These are phyloP conservation scores for Eudemis profundana DNA, from an alignment of 2,888 invertebrate species.

Conservation along the genomic window DNA sequence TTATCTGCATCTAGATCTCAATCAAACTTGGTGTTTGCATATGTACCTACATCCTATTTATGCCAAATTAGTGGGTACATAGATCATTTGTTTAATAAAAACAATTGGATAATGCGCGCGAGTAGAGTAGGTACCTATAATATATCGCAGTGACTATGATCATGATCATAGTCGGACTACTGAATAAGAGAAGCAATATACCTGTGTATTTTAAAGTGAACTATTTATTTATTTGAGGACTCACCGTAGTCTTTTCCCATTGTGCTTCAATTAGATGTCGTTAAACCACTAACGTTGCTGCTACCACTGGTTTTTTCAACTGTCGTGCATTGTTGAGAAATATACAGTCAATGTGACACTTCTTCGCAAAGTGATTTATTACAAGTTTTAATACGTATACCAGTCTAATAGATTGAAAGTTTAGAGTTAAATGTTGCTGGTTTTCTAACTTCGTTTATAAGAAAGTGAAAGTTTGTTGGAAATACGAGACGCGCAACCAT, in stretches of 20 bases:
- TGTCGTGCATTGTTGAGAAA: constrained; percentile 42
- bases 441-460: constrained; percentile 51
- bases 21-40: neutral
- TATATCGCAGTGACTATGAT: no score
- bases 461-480: constrained; percentile 55
- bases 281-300: constrained; percentile 24
- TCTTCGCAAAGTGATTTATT: neutral
- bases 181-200: no score
- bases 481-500: neutral
- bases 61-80: constrained; percentile 13
- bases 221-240: no score
- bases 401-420: constrained; percentile 12
- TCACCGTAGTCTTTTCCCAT: constrained; percentile 76
- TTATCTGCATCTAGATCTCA: no score
- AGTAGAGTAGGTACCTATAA: no score
- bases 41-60: neutral
- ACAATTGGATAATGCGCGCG: constrained; percentile 13
- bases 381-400: neutral
- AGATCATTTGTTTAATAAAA: constrained; percentile 8
- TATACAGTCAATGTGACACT: constrained; percentile 21
- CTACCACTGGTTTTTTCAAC: constrained; percentile 33
- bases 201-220: no score
- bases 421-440: constrained; percentile 19
- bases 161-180: no score
- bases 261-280: constrained; percentile 42